Base-by-base conservation (phyloP, 30 jellyfish, hydroid and myxozoan genomes). In the Sanderia malayensis region DNA sequence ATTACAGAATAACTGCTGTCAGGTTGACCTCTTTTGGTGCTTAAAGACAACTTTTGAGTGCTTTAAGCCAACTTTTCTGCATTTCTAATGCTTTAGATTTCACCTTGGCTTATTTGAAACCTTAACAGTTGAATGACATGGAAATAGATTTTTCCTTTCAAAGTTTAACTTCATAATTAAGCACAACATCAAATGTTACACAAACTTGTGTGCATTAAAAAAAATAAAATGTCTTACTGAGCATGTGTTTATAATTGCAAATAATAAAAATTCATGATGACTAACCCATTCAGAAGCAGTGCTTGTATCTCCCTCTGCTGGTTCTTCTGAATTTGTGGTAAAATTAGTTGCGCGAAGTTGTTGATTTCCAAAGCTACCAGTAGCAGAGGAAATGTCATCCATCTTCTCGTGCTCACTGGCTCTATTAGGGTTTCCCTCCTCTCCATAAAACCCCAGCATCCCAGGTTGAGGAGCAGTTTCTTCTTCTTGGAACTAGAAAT, bases 221-320 rank as follows among this genome's bases (percentile, higher is more conserved):
- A n/a, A n/a, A n/a, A n/a, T n/a, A n/a, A n/a, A n/a, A n/a, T n/a
- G n/a, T n/a, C n/a, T n/a, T n/a, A n/a, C 52, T 37, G 52, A 37
- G 13, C 6, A 37, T 37, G 52, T 4, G 52, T 37, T 37, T 37
- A 37, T n/a, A n/a, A n/a, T 37, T 37, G 11, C 24, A 49, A 4
- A 19, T 49, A 9, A 8, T 11, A 49, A 49, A 4, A 49, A 49
- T 49, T 9, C 64, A 49, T 49, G 15, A 41, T 41, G 15, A 41
- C 64, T 59, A 59, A 74, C 86, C 86, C 67, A 61, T 30, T 74
- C 86, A 7, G 86, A 74, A 4, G 78, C 67, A 34, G 73, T 74
- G 60, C 86, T 74, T 61, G 44, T 62, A 46, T 74, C 86, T 60
- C 86, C 86, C 44, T 74, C 86, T 1, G 32, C 70, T 15, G 30